Base-by-base conservation (phyloP, 2,797 vertebrate species). In the Takifugu ocellatus region DNA sequence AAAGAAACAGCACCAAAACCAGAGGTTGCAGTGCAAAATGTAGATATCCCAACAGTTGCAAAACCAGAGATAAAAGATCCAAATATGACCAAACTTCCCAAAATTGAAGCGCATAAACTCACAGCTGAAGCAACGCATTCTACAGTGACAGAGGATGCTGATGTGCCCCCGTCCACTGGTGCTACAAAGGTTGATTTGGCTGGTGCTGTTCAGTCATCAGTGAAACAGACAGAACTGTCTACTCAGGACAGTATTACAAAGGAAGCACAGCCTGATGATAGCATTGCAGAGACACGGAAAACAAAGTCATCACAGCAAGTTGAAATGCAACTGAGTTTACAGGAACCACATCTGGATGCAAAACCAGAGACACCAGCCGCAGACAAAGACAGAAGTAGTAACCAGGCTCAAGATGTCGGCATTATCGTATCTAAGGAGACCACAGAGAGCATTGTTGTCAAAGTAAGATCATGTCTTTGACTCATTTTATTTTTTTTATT, bases 381-480 rank as follows among this genome's bases (percentile, higher is more conserved):
- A 25, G 58, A 10, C 9, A 76, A 72, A 31, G 59, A 77, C 50
- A 44, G 55, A 45, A 47, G 36, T 56, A 65, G 54, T 59, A 46
- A 64, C 12, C n/a, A 52, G 29, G 25, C 39, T 72, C 62, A 70
- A 61, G 66, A 73, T 8, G 42, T 4, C 17, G 66, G 72, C 5
- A 24, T 69, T 36, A 44, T 53, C 15, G 31, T 66, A 64, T 21
- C 72, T 58, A 17, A 24, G 52, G 71, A 74, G 8, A 44, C 63
- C 49, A 68, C 69, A 60, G 42, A 61, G 2, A 60, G 6, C 25
- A 55, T 56, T 26, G 57, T 52, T 29, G 54, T 65, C 25, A 61
- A 75, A 49, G 79, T 82, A 80, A 87, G 84, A 60, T 36, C 31
- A 10, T 33, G 31, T 33, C 10, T 10, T 33, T 33, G 0, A 0